Evolutionary conservation across 2,888 invertebrate genomes (phyloP), one percentile per base, ranked within the genome.

Genomic region (Chrysotoxum bicinctum): DNA sequence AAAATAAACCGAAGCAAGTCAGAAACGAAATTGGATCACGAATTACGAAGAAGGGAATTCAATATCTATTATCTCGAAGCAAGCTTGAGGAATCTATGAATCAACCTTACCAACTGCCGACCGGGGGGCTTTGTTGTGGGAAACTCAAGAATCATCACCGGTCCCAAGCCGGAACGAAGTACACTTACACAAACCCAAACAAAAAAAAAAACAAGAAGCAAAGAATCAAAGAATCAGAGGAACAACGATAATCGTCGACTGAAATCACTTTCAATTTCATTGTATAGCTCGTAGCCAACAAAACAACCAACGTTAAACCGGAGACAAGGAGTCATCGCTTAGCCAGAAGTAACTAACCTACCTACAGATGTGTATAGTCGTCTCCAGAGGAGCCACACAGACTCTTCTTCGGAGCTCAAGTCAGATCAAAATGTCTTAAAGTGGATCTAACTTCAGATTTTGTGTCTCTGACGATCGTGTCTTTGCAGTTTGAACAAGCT

Each of bases 261-360:
- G 35, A 74, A 70, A 72, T 84, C 75, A 85, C 85, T 85, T 85
- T 85, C 81, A 72, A 81, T 85, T 81, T 85, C 85, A 62, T 40
- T 85, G 52, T 54, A 37, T 40, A 16, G 16, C 54, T 43, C 52
- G 45, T 45, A 52, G 43, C 26, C 54, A 14, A 56, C 48, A 16
- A 23, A 62, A 62, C 3, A 32, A 45, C 23, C 40, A 37, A n/a
- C 60, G n/a, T 40, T 21, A 21, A 66, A 64, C 43, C 37, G 56
- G 26, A 66, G 50, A 50, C 50, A 45, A 58, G 26, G 56, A 72
- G 72, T 62, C 66, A 60, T 76, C 72, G 70, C 68, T 69, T 16
- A 32, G 21, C 54, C 23, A 37, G 48, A 48, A 76, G 26, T 62
- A 32, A 19, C 52, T 56, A 19, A 19, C 54, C 19, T 58, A 56